phyloP scores from a whole-genome alignment of 2,888 invertebrate genomes.

The Ariolimax columbianus region DNA sequence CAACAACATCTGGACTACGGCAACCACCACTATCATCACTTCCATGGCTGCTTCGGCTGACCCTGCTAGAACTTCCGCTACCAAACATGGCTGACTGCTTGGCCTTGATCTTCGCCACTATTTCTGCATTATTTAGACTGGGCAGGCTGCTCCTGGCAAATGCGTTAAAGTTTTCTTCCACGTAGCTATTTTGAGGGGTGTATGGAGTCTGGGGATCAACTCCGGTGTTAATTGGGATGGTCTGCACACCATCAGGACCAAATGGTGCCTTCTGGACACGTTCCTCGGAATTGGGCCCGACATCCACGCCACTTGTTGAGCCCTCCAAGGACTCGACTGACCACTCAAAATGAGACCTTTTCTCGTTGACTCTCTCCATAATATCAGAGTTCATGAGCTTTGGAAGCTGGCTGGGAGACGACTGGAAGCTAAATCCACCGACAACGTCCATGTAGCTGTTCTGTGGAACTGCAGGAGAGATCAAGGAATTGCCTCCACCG shows the following conservation, averaged over 20 bases:
- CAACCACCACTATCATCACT: constrained; percentile 41
- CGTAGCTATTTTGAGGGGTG: constrained; percentile 78
- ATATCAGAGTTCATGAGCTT: constrained; percentile 78
- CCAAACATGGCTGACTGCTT: constrained; percentile 55
- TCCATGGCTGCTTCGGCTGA: constrained; percentile 36
- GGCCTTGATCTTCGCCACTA: constrained; percentile 55
- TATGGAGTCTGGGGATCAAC: constrained; percentile 69
- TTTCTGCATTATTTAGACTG: constrained; percentile 57
- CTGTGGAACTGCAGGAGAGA: constrained; percentile 65
- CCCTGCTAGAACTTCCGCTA: constrained; percentile 35
- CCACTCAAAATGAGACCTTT: constrained; percentile 67
- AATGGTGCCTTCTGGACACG: neutral
- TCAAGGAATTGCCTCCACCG: constrained; percentile 39
- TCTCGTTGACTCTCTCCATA: constrained; percentile 77
- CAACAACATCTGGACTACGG: constrained; percentile 33
- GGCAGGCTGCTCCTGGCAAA: constrained; percentile 51
- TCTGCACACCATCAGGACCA: constrained; percentile 16
- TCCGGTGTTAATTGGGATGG: constrained; percentile 1
- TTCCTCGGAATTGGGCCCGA: constrained; percentile 32
- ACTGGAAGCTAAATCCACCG: constrained; percentile 30
- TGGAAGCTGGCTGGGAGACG: constrained; percentile 60
- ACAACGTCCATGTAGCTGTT: constrained; percentile 56
- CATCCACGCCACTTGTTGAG: constrained; percentile 37
- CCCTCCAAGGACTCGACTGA: constrained; percentile 43
- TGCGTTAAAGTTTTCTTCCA: constrained; percentile 64